phyloP scores from a whole-genome alignment of 2,888 invertebrate species.

The Megastigmus dorsalis region DNA sequence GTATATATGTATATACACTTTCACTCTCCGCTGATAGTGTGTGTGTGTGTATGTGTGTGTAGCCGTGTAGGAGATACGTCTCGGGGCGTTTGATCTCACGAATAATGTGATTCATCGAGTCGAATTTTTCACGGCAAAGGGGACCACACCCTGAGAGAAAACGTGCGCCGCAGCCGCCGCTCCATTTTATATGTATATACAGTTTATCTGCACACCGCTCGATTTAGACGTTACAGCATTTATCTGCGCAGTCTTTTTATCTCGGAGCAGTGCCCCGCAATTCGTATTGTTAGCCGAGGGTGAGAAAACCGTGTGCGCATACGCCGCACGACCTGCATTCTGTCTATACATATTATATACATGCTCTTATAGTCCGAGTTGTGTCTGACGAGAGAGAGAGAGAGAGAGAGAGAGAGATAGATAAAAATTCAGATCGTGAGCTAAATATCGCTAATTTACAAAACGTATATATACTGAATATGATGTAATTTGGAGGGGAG shows the following conservation, averaged over 20 bases:
- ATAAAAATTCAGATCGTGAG: background rate
- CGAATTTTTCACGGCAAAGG: constrained; percentile 1
- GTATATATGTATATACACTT: background rate
- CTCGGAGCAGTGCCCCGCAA: too few species aligned
- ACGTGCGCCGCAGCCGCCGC: constrained; percentile 8
- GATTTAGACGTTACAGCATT: constrained; percentile 37
- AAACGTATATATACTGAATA: too few species aligned
- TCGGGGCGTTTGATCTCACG: background rate
- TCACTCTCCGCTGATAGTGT: background rate
- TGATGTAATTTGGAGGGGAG: too few species aligned
- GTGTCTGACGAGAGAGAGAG: too few species aligned
- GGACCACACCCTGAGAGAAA: constrained; percentile 42
- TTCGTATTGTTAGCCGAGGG: background rate
- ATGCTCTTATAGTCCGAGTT: too few species aligned
- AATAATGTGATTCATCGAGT: constrained; percentile 30
- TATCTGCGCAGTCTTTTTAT: background rate
- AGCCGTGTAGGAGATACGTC: background rate
- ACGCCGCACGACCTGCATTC: too few species aligned
- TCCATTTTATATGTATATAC: too few species aligned
- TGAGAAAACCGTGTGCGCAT: background rate
- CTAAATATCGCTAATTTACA: too few species aligned
- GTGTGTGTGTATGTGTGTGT: background rate
- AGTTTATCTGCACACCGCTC: constrained; percentile 34
- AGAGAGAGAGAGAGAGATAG: background rate
- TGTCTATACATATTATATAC: too few species aligned